Percentiles rank a stretch among this genome's conserved stretches.
phyloP scores from a whole-genome alignment of 2,888 invertebrate genomes.

The Stomorhina lunata region DNA sequence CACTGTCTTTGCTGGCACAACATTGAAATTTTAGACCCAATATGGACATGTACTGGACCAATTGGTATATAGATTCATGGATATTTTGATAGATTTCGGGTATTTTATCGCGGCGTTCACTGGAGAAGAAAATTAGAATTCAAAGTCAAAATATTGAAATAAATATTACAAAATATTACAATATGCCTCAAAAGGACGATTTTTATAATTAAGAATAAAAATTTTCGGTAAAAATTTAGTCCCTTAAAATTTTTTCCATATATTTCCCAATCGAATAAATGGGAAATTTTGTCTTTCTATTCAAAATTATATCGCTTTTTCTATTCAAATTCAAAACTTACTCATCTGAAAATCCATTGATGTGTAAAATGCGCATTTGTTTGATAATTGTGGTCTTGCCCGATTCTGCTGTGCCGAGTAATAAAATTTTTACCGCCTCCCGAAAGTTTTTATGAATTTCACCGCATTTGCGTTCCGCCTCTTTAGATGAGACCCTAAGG shows the following conservation, averaged over 20 bases:
- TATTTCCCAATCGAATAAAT: too few relatives aligned
- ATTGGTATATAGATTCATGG: conserved; percentile 87
- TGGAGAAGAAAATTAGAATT: conserved; percentile 73
- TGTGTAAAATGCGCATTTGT: conserved; percentile 92
- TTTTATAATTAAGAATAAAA: too few relatives aligned
- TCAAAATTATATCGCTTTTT: too few relatives aligned
- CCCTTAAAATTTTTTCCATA: too few relatives aligned
- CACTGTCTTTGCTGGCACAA: conserved; percentile 75
- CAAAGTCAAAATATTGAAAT: neutral
- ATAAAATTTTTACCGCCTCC: conserved; percentile 82
- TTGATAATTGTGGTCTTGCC: conserved; percentile 93
- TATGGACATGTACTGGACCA: conserved; percentile 82
- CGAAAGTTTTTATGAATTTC: conserved; percentile 81
- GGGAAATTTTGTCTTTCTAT: too few relatives aligned
- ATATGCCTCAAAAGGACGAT: too few relatives aligned
- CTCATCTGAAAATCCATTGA: conserved; percentile 88
- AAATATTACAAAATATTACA: neutral
- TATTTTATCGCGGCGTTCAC: conserved; percentile 85
- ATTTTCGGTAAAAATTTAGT: too few relatives aligned
- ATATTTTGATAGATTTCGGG: conserved; percentile 86
- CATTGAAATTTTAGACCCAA: conserved; percentile 81
- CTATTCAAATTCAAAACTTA: too few relatives aligned
- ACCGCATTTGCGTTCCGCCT: conserved; percentile 82
- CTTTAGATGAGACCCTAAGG: conserved; percentile 79
- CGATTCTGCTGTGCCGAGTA: conserved; percentile 88